Conservation (phyloP, 2,888 invertebrate genomes). For the Malachius bipustulatus region DNA sequence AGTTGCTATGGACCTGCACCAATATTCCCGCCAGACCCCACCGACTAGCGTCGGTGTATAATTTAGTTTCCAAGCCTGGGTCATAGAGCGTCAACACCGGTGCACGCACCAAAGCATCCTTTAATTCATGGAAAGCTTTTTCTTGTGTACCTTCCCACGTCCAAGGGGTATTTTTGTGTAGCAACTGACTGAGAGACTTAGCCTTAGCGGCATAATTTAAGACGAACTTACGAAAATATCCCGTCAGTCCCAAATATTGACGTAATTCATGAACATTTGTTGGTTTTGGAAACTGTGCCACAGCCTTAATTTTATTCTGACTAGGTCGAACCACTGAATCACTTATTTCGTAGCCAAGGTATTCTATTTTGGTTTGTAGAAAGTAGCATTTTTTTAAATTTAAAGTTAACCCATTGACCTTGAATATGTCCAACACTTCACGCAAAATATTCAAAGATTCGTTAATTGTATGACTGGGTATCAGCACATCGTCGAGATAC, state of each 20-base stretch:
- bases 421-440: conserved; percentile 10
- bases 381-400: too few relatives aligned
- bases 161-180: conserved; percentile 5
- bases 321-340: conserved; percentile 9
- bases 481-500: conserved; percentile 15
- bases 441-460: conserved; percentile 11
- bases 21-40: conserved; percentile 10
- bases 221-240: conserved; percentile 9
- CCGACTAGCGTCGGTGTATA: conserved; percentile 12
- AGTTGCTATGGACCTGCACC: conserved; percentile 2
- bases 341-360: conserved; percentile 13
- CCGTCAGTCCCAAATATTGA: conserved; percentile 9
- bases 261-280: conserved; percentile 8
- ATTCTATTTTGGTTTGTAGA: conserved; percentile 12
- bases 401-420: conserved; percentile 11
- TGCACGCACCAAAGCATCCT: neutral
- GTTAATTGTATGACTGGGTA: conserved; percentile 10
- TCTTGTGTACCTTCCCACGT: conserved; percentile 6
- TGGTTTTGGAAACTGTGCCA: conserved; percentile 6
- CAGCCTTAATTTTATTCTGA: neutral
- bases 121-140: conserved; percentile 8
- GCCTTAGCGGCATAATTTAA: conserved; percentile 8
- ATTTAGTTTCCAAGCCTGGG: conserved; percentile 6
- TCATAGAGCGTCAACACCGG: conserved; percentile 9
- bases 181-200: conserved; percentile 5